Evolutionary conservation across 2,113 vertebrate species (phyloP), one percentile per base, ranked within the genome.

Genomic region (Saccopteryx leptura): DNA sequence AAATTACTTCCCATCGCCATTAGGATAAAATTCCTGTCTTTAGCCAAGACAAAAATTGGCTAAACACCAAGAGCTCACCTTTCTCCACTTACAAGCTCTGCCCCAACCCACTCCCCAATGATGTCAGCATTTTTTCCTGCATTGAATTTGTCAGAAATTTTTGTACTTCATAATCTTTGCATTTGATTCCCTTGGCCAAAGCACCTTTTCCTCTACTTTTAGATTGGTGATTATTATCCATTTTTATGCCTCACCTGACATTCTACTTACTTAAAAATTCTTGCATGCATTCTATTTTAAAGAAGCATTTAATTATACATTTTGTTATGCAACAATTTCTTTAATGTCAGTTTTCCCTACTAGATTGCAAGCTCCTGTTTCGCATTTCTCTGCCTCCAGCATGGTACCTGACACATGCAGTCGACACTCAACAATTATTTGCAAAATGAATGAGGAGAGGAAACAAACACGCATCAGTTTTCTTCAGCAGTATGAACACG

Each of bases 31-130:
- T 24, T 69, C 7, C 33, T 74, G 14, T 12, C 13, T 26, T 75
- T 28, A 66, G 14, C 10, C 39, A 39, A 39, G 39, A 39, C 39
- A 39, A 39, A 39, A 39, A 39, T 39, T 39, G 39, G 39, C 39
- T 39, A 39, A 50, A 60, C 39, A 75, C 18, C 12, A 26, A 39
- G 9, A 18, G 0, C 10, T 63, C 21, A 54, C 31, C 11, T 71
- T 75, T 69, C 31, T 52, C 18, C 7, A 18, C 6, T 28, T 23
- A 8, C 2, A n/a, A 1, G 3, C 12, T 26, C 1, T 3, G 18
- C 10, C 5, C 23, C 28, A 50, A 50, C 19, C 58, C 9, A 13
- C 60, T 39, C 76, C n/a, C 28, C 33, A 10, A 9, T 10, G 23
- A 72, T 28, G 26, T 2, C 7, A 28, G 8, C 39, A 17, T 79